A percentile compares a stretch with the other conserved stretches of the same genome.
Evolutionary conservation across 2,888 invertebrate species (phyloP).

Genomic region (Andrena minutula): DNA sequence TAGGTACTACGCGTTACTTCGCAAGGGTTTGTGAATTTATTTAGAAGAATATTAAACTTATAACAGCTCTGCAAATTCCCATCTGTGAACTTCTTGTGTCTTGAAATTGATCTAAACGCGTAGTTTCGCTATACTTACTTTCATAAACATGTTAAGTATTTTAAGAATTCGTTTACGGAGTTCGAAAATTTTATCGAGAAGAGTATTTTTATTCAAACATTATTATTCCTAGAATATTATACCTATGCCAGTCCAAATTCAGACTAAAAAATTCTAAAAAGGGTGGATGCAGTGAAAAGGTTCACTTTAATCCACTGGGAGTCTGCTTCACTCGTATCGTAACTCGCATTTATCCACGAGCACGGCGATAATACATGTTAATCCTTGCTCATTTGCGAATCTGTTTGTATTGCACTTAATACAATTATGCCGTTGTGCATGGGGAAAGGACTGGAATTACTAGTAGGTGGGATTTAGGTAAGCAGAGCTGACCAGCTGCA

Average conservation of each 20-base stretch:
- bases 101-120: too few species aligned
- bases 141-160: not conserved
- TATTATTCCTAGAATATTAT: not conserved
- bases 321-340: constrained; percentile 14
- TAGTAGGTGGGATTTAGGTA: constrained; percentile 20
- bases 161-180: not conserved
- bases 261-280: not conserved
- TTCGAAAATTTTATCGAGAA: not conserved
- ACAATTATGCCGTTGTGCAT: constrained; percentile 27
- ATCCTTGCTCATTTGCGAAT: constrained; percentile 63
- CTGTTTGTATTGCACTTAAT: constrained; percentile 50
- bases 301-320: constrained; percentile 10
- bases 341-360: constrained; percentile 29
- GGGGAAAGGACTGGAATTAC: constrained; percentile 41
- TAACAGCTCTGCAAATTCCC: too few species aligned
- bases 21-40: too few species aligned
- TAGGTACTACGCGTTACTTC: too few species aligned
- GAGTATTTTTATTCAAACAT: not conserved
- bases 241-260: not conserved
- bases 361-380: constrained; percentile 36
- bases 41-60: too few species aligned
- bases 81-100: too few species aligned
- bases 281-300: not conserved
- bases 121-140: too few species aligned
- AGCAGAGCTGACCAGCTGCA: not conserved